A percentile compares a stretch with the other conserved stretches of the same genome.
Evolutionary conservation across 2,797 vertebrate species (phyloP).

Genomic region (Ispidina lecontei): DNA sequence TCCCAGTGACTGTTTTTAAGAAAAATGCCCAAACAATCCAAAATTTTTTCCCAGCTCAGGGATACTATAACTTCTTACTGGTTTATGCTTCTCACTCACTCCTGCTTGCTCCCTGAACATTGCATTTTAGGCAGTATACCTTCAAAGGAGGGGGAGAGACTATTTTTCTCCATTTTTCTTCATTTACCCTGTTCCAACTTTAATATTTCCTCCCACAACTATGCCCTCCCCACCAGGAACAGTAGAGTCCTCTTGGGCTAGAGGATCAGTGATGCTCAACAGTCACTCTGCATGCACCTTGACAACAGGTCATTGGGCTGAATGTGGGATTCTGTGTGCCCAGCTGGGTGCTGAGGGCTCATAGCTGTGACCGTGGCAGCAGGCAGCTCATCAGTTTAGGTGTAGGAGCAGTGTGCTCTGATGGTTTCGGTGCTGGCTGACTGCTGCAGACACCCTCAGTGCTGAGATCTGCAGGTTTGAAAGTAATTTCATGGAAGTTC

Average conservation of each 20-base stretch:
- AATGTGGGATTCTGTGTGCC: fast-evolving
- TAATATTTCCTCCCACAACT: background rate
- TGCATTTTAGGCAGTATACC: background rate
- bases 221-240: background rate
- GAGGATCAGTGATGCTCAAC: background rate
- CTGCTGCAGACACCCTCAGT: background rate
- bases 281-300: background rate
- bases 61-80: background rate
- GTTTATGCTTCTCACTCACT: background rate
- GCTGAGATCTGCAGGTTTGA: fast-evolving
- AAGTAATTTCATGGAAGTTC: background rate
- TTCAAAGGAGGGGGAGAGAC: background rate
- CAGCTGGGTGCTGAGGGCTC: background rate
- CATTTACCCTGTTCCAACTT: background rate
- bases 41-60: background rate
- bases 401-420: background rate
- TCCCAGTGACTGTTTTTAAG: background rate
- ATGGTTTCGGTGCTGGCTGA: background rate
- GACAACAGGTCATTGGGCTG: fast-evolving
- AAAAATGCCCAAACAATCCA: background rate
- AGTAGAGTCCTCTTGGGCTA: background rate
- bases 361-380: background rate
- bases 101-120: background rate
- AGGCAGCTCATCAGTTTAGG: background rate
- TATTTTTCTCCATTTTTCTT: background rate